A percentile compares a stretch with the other conserved stretches of the same genome.
These are phyloP conservation scores for Drosophila rufa DNA, from an alignment of 1,140 invertebrate species.

Conservation along the genomic window DNA sequence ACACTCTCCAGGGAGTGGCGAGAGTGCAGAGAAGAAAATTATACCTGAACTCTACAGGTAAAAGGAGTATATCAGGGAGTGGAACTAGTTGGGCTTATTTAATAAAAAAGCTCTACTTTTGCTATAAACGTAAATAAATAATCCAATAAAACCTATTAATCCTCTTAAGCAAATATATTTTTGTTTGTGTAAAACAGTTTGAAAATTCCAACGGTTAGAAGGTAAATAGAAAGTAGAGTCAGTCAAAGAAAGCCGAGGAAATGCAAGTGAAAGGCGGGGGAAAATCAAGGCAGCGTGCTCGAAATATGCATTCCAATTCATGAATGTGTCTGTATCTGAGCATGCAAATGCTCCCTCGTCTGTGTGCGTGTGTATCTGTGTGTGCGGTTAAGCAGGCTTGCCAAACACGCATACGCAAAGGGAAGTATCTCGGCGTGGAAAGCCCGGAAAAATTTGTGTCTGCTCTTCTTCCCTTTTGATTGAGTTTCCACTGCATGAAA, in stretches of 20 bases:
- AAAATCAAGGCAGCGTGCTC: constrained; percentile 58
- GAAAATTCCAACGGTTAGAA: constrained; percentile 23
- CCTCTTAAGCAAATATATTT: not conserved
- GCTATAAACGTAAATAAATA: too few species aligned
- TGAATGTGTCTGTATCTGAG: constrained; percentile 9
- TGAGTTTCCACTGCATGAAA: constrained; percentile 57
- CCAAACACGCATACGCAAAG: constrained; percentile 37
- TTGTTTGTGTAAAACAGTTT: constrained; percentile 12
- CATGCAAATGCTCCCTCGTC: constrained; percentile 11
- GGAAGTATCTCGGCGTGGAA: constrained; percentile 15
- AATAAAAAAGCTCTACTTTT: too few species aligned
- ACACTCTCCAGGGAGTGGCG: constrained; percentile 19
- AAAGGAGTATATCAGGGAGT: not conserved
- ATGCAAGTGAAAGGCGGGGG: constrained; percentile 25
- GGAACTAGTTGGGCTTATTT: too few species aligned
- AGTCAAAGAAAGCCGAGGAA: not conserved
- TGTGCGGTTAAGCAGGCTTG: constrained; percentile 51
- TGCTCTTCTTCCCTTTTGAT: constrained; percentile 37
- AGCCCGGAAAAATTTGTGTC: constrained; percentile 27
- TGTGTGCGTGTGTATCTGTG: constrained; percentile 26
- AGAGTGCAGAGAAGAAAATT: constrained; percentile 15
- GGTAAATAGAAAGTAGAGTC: constrained; percentile 3
- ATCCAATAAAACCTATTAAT: not conserved
- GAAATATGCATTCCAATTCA: constrained; percentile 37
- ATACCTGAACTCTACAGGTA: not conserved